Base-by-base conservation (phyloP, 2,797 vertebrate species). In the Myotis pilosus region DNA sequence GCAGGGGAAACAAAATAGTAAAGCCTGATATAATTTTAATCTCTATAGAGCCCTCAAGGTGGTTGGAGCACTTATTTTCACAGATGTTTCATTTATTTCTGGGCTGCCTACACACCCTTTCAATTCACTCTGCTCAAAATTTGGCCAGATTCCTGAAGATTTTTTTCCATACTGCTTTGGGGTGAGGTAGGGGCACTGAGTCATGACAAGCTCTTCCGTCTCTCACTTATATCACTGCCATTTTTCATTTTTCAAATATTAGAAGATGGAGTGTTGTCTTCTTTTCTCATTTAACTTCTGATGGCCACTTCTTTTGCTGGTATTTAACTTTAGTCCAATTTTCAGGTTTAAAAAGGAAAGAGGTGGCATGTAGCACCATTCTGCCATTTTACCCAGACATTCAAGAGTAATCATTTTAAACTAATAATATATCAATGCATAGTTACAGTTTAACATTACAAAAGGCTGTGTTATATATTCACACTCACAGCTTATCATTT, bases 31-130 rank as follows among this genome's bases (percentile, higher is more conserved):
- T 47, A 74, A 72, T 81, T 71, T 44, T 91, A 85, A 20, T 74
- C 53, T 90, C 47, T 55, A 20, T 38, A 57, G 74, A 44, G 44
- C 78, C 22, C 19, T 66, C 82, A 80, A 49, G 23, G n/a, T 74
- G 55, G 30, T 57, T 74, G 38, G 16, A 55, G n/a, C 30, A 47
- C 79, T 72, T 80, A 55, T 90, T 86, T 89, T 85, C 66, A 80
- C 19, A 66, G 66, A n/a, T 86, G 53, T 79, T 89, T 91, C n/a
- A 74, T 55, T 78, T 84, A 69, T 86, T 86, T 66, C 51, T 89
- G 41, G 33, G 78, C 62, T 57, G 28, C 20, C 22, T 53, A 62
- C 33, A 71, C 33, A 71, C 33, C 71, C 41, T 82, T 91, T 71
- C 17, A 78, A 85, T 71, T 84, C 25, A 53, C 22, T 62, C 20